Percentiles rank a stretch among this genome's conserved stretches.
These are phyloP conservation scores for Caracal caracal DNA, from an alignment of 2,113 vertebrate genomes.

Conservation along the genomic window DNA sequence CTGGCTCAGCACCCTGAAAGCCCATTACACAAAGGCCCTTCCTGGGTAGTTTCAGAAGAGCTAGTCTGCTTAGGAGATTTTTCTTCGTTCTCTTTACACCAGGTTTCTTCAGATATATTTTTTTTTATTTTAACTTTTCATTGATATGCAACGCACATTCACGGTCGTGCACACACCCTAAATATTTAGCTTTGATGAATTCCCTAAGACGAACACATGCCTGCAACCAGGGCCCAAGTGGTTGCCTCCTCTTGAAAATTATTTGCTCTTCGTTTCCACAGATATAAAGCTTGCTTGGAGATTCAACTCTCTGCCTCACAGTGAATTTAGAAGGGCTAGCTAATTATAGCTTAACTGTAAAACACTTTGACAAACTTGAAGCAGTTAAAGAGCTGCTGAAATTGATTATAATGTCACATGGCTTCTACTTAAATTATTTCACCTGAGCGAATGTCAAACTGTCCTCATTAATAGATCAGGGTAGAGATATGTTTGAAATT, in stretches of 20 bases:
- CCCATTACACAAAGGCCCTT: not conserved
- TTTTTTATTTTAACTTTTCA: not conserved
- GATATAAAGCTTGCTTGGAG: conserved; percentile 69
- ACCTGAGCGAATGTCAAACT: conserved; percentile 80
- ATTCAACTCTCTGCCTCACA: conserved; percentile 69
- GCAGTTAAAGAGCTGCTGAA: conserved; percentile 80
- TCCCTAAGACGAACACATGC: not conserved
- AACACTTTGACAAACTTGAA: conserved; percentile 80
- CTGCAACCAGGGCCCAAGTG: not conserved
- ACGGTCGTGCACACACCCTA: not conserved
- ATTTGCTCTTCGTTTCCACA: conserved; percentile 68
- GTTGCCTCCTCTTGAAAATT: conserved; percentile 43
- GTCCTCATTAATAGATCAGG: conserved; percentile 79
- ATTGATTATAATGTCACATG: conserved; percentile 80
- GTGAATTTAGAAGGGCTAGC: conserved; percentile 79
- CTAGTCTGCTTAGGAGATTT: not conserved
- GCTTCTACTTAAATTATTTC: conserved; percentile 80
- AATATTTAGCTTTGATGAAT: not conserved
- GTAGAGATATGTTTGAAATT: conserved; percentile 74
- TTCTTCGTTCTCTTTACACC: not conserved
- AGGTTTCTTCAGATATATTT: not conserved
- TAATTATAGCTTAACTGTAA: conserved; percentile 82
- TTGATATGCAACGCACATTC: not conserved
- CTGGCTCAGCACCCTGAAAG: not conserved
- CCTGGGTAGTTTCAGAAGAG: not conserved